Evolutionary conservation across 2,888 invertebrate species (phyloP), one percentile per base, ranked within the genome.

Genomic region (Patella caerulea): DNA sequence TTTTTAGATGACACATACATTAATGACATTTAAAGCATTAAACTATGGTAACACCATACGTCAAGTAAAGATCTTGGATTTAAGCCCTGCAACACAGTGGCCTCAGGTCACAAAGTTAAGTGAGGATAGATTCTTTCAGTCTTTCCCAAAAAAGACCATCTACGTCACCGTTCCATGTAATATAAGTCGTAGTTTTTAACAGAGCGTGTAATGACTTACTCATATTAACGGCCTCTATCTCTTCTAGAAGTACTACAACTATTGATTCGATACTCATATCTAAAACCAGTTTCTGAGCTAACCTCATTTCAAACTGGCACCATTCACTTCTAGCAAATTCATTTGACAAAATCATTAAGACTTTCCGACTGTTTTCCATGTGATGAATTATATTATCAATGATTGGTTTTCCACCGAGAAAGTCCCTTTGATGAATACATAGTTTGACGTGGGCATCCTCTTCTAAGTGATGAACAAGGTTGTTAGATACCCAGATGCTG

Each of bases 271-370:
- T 93, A n/a, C 86, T 80, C 34, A 84, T 85, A 56, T 90, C 88
- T 14, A 91, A 83, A 3, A 89, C 74, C 17, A 87, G 82, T 86
- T 94, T 94, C 79, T 95, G 95, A 0, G 95, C 95, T 72, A 95
- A 87, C 83, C 94, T 94, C 94, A 95, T 94, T 89, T 95, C 95
- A 83, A 94, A 95, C 85, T 94, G 94, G 85, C 95, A 95, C 95
- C 95, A 95, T 82, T 95, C 94, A 83, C 95, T 95, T 12, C 93
- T 91, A 12, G 95, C 89, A 88, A 95, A 95, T 82, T 93, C 92
- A 69, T 93, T 92, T 0, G 95, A 95, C 17, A 95, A 93, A 12
- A 95, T 92, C 77, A 95, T 90, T 91, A 95, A 93, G 0, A 95
- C 93, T 7, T 93, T 93, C 24, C 94, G 92, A 0, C 95, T 95